phyloP scores from a whole-genome alignment of 2,888 invertebrate species.

The Lepidocyrtoides sp. region DNA sequence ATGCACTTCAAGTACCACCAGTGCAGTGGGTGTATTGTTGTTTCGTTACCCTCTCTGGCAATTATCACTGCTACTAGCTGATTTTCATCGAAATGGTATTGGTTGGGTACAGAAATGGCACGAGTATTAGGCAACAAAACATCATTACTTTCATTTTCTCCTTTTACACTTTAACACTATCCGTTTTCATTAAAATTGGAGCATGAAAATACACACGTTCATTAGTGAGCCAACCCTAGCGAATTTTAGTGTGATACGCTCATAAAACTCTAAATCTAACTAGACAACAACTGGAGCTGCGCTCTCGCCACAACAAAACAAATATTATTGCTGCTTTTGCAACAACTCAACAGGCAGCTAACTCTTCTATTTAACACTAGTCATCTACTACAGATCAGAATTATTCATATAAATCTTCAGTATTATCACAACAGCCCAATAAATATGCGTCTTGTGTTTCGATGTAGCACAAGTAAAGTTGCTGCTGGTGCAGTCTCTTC shows the following conservation, averaged over 20 bases:
- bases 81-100: no score
- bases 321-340: neutral
- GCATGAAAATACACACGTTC: conserved; percentile 2
- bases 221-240: neutral
- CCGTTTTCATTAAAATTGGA: conserved; percentile 16
- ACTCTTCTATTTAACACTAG: conserved; percentile 9
- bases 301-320: neutral
- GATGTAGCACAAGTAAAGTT: neutral
- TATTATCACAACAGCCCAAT: neutral
- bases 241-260: neutral
- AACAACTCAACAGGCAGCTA: conserved; percentile 36
- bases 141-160: conserved; percentile 25
- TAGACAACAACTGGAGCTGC: no score
- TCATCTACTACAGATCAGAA: neutral
- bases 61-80: conserved; percentile 14
- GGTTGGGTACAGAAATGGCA: no score
- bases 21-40: conserved; percentile 19
- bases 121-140: no score
- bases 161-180: neutral
- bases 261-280: no score
- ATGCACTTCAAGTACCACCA: no score
- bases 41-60: neutral
- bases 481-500: neutral
- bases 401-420: neutral
- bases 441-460: neutral